Evolutionary conservation across 2,113 vertebrate genomes (phyloP).

Genomic region (Macrotis lagotis): DNA sequence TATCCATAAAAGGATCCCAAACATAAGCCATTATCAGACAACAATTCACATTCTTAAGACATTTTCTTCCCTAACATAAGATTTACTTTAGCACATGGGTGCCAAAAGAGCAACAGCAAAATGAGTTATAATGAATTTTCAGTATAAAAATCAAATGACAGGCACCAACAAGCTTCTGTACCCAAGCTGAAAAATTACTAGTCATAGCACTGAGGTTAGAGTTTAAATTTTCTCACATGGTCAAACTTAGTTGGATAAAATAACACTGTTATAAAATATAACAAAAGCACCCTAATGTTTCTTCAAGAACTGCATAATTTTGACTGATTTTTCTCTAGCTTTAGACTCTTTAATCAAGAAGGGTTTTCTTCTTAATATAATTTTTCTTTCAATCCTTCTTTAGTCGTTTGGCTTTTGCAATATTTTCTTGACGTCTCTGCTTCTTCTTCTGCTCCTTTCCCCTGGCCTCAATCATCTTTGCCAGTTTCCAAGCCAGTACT

Average conservation of each 20-base stretch:
- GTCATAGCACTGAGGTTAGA: conserved; percentile 47
- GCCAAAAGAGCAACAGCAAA: conserved; percentile 68
- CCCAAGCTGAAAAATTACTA: conserved; percentile 29
- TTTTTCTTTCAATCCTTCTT: conserved; percentile 90
- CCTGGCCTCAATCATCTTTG: conserved; percentile 97
- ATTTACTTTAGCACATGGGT: conserved; percentile 58
- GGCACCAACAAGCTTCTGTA: conserved; percentile 44
- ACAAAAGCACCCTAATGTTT: conserved; percentile 54
- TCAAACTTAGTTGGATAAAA: conserved; percentile 33
- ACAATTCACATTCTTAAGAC: conserved; percentile 41
- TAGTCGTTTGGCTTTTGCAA: conserved; percentile 94
- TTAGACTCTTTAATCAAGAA: conserved; percentile 37
- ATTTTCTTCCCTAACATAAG: conserved; percentile 23
- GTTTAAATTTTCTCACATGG: conserved; percentile 39
- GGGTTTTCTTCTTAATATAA: background rate
- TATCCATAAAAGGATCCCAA: conserved; percentile 8
- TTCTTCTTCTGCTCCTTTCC: conserved; percentile 97
- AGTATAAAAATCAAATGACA: conserved; percentile 35
- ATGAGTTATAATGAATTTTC: conserved; percentile 54
- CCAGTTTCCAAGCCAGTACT: conserved; percentile 95
- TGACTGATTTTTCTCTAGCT: conserved; percentile 40
- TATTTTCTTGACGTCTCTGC: conserved; percentile 97
- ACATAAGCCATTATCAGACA: conserved; percentile 68
- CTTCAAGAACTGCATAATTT: conserved; percentile 61
- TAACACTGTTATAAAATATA: conserved; percentile 57